Base-by-base conservation (phyloP, 2,113 vertebrate genomes). In the Cavia porcellus region DNA sequence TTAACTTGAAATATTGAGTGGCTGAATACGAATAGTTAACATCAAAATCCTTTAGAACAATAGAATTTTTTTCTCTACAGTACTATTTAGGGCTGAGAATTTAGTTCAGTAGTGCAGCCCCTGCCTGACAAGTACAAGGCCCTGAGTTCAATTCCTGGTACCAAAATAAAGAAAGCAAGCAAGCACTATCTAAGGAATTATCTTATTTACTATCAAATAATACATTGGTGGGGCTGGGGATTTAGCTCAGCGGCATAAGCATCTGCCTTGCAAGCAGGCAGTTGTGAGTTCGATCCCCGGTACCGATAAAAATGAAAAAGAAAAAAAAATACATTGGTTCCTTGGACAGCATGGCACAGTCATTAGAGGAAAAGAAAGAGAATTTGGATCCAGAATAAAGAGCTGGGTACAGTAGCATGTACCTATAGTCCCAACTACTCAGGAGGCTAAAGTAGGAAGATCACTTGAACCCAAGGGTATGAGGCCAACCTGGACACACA, bases 31-130 rank as follows among this genome's bases (percentile, higher is more conserved):
- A 83, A 70, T 11, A 38, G 52, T 1, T 50, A 22, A 89, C 30
- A 86, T n/a, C 82, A 90, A 90, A 87, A 25, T 38, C 61, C 38
- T 87, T 59, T 55, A 93, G 15, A 70, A 32, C 47, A 95, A 79
- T 17, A 61, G 1, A 68, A 86, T 11, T 57, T 80, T 82, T 61
- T 82, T n/a, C 57, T 81, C 77, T 75, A 47, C 74, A 93, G 20
- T 52, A 84, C 45, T 79, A 5, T 50, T 89, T 86, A 86, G 82
- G 59, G 14, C 55, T 0, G 4, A 15, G 55, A 5, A 57, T 57
- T 57, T 57, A 57, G 55, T 15, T 57, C 55, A 57, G 17, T 57
- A 17, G 17, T 15, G 5, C 55, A 57, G 55, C 55, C 4, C 55
- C 55, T 57, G 17, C 55, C 55, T 57, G 55, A 15, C 55, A 57